phyloP scores from a whole-genome alignment of 2,888 invertebrate species.

The Oscheius sp. region DNA sequence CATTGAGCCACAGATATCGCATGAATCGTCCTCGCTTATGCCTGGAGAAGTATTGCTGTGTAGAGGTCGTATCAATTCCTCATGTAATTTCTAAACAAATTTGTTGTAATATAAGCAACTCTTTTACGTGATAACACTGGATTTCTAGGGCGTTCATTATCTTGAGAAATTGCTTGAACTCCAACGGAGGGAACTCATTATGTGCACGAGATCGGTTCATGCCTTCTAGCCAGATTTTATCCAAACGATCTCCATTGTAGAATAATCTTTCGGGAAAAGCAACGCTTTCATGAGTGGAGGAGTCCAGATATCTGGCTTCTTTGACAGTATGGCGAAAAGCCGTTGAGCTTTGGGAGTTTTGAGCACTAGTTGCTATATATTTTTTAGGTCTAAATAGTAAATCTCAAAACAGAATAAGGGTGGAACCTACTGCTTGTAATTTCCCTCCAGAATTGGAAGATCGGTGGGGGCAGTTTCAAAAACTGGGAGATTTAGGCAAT shows the following conservation, averaged over 20 bases:
- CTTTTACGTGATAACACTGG: slow-evolving; percentile 32
- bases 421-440: neutral
- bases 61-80: slow-evolving; percentile 38
- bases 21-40: slow-evolving; percentile 92
- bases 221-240: slow-evolving; percentile 37
- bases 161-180: slow-evolving; percentile 32
- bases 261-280: slow-evolving; percentile 9
- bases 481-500: slow-evolving; percentile 34
- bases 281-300: slow-evolving; percentile 11
- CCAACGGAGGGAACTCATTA: slow-evolving; percentile 12
- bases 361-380: slow-evolving; percentile 20
- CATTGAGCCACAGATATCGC: slow-evolving; percentile 92
- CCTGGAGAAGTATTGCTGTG: slow-evolving; percentile 33
- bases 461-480: slow-evolving; percentile 30
- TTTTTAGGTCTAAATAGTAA: slow-evolving; percentile 14
- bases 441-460: neutral
- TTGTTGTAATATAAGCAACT: neutral
- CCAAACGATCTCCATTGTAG: slow-evolving; percentile 42
- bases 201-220: slow-evolving; percentile 23
- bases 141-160: slow-evolving; percentile 53
- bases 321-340: neutral
- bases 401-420: neutral
- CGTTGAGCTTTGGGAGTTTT: neutral
- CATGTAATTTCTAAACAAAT: slow-evolving; percentile 52
- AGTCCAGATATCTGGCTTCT: slow-evolving; percentile 14